Evolutionary conservation across 2,888 invertebrate species (phyloP).

Genomic region (Dasypolia templi): DNA sequence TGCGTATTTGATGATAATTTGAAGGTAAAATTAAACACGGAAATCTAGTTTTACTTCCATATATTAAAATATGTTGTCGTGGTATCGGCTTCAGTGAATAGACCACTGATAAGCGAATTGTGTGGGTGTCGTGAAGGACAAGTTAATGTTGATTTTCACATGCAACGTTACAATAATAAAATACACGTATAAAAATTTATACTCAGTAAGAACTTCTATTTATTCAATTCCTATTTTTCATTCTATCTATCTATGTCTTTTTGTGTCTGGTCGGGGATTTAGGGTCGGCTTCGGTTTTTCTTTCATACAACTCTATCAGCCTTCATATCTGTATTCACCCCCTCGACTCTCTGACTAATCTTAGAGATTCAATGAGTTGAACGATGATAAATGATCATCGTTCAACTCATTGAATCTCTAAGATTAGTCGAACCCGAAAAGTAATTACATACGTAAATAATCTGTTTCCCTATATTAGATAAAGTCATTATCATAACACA

Average conservation of each 20-base stretch:
- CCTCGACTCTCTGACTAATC: neutral
- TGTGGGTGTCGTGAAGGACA: conserved; percentile 23
- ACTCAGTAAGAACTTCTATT: too few species aligned
- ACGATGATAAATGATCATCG: too few species aligned
- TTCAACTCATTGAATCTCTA: neutral
- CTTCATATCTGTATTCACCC: neutral
- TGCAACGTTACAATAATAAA: neutral
- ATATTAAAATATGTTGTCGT: conserved; percentile 1
- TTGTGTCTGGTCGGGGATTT: too few species aligned
- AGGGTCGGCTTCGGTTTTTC: too few species aligned
- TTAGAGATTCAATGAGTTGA: too few species aligned
- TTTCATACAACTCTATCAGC: neutral
- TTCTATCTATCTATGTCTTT: too few species aligned
- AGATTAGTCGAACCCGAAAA: neutral
- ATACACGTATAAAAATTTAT: too few species aligned
- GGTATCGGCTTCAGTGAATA: neutral
- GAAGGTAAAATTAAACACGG: conserved; percentile 12
- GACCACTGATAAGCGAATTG: conserved; percentile 19
- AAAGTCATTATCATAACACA: too few species aligned
- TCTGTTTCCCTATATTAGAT: neutral
- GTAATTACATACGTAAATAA: neutral
- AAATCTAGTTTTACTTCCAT: conserved; percentile 14
- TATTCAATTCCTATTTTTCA: too few species aligned
- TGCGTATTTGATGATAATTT: conserved; percentile 5
- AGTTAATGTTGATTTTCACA: neutral